A percentile compares a stretch with the other conserved stretches of the same genome.
phyloP scores from a whole-genome alignment of 2,888 invertebrate genomes.

The Drosophila setosimentum region DNA sequence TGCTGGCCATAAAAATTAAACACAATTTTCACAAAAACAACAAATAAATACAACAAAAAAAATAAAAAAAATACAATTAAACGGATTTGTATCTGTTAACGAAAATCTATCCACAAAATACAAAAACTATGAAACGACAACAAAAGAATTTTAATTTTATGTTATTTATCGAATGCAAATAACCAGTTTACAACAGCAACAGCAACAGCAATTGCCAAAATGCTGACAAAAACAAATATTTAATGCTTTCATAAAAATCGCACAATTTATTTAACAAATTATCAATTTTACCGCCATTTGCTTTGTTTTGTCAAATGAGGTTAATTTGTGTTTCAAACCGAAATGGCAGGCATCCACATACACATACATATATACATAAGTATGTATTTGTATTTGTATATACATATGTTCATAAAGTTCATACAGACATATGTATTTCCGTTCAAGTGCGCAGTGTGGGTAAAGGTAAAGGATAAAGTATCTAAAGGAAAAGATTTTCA shows the following conservation, averaged over 20 bases:
- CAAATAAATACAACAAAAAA: conserved; percentile 31
- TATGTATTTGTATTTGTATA: not conserved
- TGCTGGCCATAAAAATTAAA: conserved; percentile 27
- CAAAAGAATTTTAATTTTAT: conserved; percentile 65
- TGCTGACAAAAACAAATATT: conserved; percentile 38
- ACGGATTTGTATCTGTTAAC: conserved; percentile 72
- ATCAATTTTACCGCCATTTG: conserved; percentile 76
- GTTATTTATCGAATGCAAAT: conserved; percentile 74
- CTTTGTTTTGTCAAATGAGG: conserved; percentile 85
- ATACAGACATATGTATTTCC: not conserved
- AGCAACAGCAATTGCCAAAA: conserved; percentile 26
- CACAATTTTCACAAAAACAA: not conserved
- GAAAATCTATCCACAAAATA: conserved; percentile 24
- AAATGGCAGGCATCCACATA: conserved; percentile 52
- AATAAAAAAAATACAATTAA: conserved; percentile 70
- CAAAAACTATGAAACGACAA: conserved; percentile 43
- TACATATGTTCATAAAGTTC: not conserved
- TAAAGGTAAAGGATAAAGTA: not conserved
- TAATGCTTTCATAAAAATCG: conserved; percentile 65
- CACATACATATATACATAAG: not conserved
- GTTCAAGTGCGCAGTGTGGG: not conserved
- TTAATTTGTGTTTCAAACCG: conserved; percentile 81
- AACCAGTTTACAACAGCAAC: conserved; percentile 56
- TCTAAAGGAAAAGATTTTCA: not conserved
- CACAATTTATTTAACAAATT: conserved; percentile 84